Evolutionary conservation across 2,113 vertebrate species (phyloP).

Genomic region (Chionis minor): DNA sequence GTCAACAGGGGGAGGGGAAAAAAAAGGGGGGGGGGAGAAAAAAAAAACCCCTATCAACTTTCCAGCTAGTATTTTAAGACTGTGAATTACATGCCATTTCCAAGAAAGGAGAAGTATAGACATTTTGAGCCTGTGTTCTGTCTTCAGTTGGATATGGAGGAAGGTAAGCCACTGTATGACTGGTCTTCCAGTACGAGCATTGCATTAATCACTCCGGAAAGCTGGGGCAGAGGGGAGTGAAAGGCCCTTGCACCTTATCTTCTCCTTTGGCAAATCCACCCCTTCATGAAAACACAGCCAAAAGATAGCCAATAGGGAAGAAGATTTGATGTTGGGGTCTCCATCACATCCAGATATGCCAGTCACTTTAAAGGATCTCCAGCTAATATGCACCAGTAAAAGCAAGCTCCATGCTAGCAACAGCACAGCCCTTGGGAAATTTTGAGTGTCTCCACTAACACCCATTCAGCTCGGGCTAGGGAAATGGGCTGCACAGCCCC

Average conservation of each 20-base stretch:
- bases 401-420: not conserved
- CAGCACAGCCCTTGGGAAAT: not conserved
- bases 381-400: not conserved
- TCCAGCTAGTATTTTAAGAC: slow-evolving; percentile 18
- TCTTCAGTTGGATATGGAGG: not conserved
- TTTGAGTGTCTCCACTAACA: not conserved
- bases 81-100: not conserved
- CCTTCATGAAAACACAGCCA: not conserved
- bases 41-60: not conserved
- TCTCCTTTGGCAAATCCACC: not conserved
- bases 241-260: not conserved
- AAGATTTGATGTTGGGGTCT: not conserved
- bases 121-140: not conserved
- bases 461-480: not conserved
- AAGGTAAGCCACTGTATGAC: not conserved
- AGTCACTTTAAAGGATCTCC: not conserved
- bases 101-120: slow-evolving; percentile 6
- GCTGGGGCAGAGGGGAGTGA: not conserved
- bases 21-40: too few species aligned
- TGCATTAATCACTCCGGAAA: not conserved
- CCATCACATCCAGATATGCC: not conserved
- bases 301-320: not conserved
- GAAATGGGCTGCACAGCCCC: not conserved
- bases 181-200: not conserved
- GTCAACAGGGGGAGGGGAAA: not conserved